Evolutionary conservation across 2,797 vertebrate genomes (phyloP), one percentile per base, ranked within the genome.

Genomic region (Okamejei kenojei): DNA sequence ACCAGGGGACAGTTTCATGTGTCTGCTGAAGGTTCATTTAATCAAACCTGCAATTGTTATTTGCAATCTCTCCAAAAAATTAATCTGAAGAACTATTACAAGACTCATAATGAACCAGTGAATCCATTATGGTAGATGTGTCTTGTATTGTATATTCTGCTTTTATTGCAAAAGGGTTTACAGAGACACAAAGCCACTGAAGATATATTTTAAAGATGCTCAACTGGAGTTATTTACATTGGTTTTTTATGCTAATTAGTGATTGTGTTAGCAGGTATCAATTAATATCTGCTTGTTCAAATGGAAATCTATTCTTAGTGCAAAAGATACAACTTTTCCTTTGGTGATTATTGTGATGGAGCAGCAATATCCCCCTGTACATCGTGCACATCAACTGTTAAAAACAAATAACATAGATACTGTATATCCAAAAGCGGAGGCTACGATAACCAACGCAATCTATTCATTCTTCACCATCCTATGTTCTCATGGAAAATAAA

Each of bases 251-350:
- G 26, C 23, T 92, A 76, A 45, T 92, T 92, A 92, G 71, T 45
- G 10, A 45, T 71, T 54, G 71, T 19, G 38, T 45, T 74, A 92
- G 38, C 71, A 76, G 71, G 68, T 74, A 74, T 58, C 54, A 74
- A 92, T 92, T 65, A 68, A 88, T 68, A n/a, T 88, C 63, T 68
- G 63, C n/a, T 86, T 32, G 32, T 15, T 88, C 84, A 88, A 15
- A 63, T 21, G 65, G n/a, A 88, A 65, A 88, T 68, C 29, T 88
- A 68, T 88, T 88, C 29, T 68, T 88, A 38, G 63, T n/a, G n/a
- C 65, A 88, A 19, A 68, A 88, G n/a, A 63, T 88, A 17, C 68
- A 68, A 88, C 61, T 8, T 88, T 35, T 35, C 71, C 19, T 88
- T 88, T 88, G 29, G 61, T 68, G n/a, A 65, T 68, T 68, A 63